phyloP scores from a whole-genome alignment of 2,797 vertebrate species.

The Pseudomugil gertrudae region DNA sequence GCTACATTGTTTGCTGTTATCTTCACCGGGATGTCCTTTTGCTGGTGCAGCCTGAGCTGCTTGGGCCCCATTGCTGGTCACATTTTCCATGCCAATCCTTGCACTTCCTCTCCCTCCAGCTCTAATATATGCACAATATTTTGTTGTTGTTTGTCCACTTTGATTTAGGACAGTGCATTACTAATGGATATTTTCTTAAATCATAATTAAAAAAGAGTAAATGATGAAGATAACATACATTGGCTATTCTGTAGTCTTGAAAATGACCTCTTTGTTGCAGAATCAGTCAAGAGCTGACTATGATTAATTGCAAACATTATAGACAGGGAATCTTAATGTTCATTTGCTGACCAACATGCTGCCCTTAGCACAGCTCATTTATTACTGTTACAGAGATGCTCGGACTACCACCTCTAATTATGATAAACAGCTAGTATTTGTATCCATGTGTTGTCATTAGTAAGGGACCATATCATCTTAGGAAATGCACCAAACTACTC shows the following conservation, averaged over 20 bases:
- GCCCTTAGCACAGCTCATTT: slow-evolving; percentile 71
- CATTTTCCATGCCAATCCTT: too few species aligned
- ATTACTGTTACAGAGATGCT: slow-evolving; percentile 72
- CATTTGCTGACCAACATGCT: slow-evolving; percentile 77
- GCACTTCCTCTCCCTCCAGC: too few species aligned
- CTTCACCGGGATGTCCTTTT: too few species aligned
- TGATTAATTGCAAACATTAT: slow-evolving; percentile 70
- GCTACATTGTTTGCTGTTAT: too few species aligned
- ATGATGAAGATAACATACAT: slow-evolving; percentile 9
- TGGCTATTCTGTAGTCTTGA: slow-evolving; percentile 42
- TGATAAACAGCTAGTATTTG: slow-evolving; percentile 74
- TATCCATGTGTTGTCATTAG: slow-evolving; percentile 62
- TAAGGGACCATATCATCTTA: slow-evolving; percentile 41
- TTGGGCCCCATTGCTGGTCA: too few species aligned
- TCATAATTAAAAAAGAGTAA: not conserved
- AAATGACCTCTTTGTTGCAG: slow-evolving; percentile 59
- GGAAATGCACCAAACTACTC: slow-evolving; percentile 52
- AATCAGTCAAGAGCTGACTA: slow-evolving; percentile 51
- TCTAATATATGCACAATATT: too few species aligned
- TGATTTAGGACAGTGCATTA: not conserved
- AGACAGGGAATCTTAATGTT: slow-evolving; percentile 63
- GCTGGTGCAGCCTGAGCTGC: too few species aligned
- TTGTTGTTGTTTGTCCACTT: not conserved
- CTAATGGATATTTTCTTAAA: not conserved
- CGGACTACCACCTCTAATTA: slow-evolving; percentile 68